A percentile compares a stretch with the other conserved stretches of the same genome.
phyloP scores from a whole-genome alignment of 2,113 vertebrate genomes.

The Cygnus atratus region DNA sequence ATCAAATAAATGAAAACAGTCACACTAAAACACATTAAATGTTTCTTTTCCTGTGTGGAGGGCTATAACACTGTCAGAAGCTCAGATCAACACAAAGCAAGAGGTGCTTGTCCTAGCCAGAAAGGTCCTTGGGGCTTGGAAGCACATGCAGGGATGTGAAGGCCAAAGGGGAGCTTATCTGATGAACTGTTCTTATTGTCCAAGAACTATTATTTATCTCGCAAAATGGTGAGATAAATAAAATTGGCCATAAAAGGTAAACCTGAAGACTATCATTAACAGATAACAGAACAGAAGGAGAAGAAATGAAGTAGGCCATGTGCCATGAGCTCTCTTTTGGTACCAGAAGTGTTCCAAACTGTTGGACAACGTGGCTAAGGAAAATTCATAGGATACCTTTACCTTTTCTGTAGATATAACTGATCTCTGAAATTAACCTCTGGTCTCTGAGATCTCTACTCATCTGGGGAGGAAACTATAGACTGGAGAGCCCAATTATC shows the following conservation, averaged over 20 bases:
- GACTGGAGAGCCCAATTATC: not conserved
- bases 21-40: not conserved
- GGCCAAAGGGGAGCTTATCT: not conserved
- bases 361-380: not conserved
- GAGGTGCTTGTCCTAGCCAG: not conserved
- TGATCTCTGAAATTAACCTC: not conserved
- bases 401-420: not conserved
- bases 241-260: not conserved
- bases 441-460: not conserved
- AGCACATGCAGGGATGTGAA: not conserved
- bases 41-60: not conserved
- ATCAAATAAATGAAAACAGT: not conserved
- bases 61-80: not conserved
- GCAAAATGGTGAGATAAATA: not conserved
- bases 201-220: not conserved
- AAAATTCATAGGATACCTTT: not conserved
- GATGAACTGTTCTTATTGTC: not conserved
- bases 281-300: not conserved
- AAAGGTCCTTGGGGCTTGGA: not conserved
- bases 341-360: not conserved
- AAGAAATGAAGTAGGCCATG: not conserved
- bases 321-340: not conserved
- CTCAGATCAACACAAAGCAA: not conserved
- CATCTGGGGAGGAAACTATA: not conserved
- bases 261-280: not conserved